phyloP scores from a whole-genome alignment of 2,797 vertebrate species.

The Phrynocephalus vlangalii region DNA sequence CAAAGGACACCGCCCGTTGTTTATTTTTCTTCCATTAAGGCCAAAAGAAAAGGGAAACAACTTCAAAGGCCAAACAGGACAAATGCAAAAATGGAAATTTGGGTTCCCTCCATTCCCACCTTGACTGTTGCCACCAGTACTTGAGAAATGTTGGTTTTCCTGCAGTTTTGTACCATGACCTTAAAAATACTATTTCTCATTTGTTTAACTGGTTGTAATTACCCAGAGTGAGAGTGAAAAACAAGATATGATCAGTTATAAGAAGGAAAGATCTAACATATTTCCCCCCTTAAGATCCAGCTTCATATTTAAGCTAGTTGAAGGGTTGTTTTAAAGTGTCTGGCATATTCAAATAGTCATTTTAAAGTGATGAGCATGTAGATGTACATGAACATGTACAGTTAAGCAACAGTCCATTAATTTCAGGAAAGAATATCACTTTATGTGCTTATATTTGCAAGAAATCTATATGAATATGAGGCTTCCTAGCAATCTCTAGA shows the following conservation, averaged over 20 bases:
- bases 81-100: neutral
- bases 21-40: neutral
- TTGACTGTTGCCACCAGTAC: neutral
- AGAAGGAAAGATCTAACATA: constrained; percentile 55
- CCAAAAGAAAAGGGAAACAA: neutral
- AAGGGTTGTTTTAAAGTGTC: constrained; percentile 5
- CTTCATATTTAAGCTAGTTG: constrained; percentile 34
- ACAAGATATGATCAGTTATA: constrained; percentile 54
- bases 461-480: neutral
- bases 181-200: neutral
- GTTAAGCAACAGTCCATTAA: neutral
- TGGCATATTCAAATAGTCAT: neutral
- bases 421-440: neutral
- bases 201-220: neutral
- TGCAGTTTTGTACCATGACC: neutral
- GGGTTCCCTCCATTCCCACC: no score
- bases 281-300: constrained; percentile 35
- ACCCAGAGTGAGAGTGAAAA: constrained; percentile 30
- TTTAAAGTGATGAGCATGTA: neutral
- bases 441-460: neutral
- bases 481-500: neutral
- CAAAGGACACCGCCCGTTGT: neutral
- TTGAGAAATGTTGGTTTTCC: neutral
- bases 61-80: neutral
- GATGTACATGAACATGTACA: neutral